Evolutionary conservation across 2,797 vertebrate genomes (phyloP), one percentile per base, ranked within the genome.

Genomic region (Enteromius treurensis): DNA sequence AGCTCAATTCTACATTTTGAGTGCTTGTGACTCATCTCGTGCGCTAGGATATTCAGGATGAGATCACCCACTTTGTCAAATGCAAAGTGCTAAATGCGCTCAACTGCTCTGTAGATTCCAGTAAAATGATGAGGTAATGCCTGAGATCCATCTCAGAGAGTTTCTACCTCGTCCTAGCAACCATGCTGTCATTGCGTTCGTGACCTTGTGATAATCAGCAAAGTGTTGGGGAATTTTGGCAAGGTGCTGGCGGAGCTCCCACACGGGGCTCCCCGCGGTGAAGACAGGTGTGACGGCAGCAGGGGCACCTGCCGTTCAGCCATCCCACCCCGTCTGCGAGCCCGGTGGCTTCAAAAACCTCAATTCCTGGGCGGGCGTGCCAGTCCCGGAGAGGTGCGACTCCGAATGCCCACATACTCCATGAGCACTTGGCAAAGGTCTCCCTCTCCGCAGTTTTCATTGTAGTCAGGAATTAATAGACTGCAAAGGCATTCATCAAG

Each of bases 1-100:
- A 84, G 79, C 79, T 87, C 78, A 76, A 83, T 86, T 87, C 80
- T 86, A 84, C 65, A 81, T 83, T 49, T 74, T 80, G 77, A 85
- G 85, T 79, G 75, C 65, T 26, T 85, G 83, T 93, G 92, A 93
- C 86, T 94, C 93, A 93, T 93, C 86, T 87, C 60, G 51, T 88
- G 87, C 88, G 91, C 88, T 88, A 87, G 77, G 90, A 89, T 85
- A 91, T 90, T 86, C 86, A 89, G 83, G 90, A 90, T 92, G 89
- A 93, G 89, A 90, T 93, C 92, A 91, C 84, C 88, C 84, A 80
- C 86, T 90, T 86, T 86, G 81, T 86, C 79, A 88, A 86, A 90
- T 89, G 55, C 86, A 83, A 90, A 92, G 86, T 87, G 79, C 87
- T 91, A 82, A 87, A 85, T 75, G 80, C 21, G 47, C 47, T 64